Evolutionary conservation across 2,797 vertebrate species (phyloP).

Genomic region (Tamandua tetradactyla): DNA sequence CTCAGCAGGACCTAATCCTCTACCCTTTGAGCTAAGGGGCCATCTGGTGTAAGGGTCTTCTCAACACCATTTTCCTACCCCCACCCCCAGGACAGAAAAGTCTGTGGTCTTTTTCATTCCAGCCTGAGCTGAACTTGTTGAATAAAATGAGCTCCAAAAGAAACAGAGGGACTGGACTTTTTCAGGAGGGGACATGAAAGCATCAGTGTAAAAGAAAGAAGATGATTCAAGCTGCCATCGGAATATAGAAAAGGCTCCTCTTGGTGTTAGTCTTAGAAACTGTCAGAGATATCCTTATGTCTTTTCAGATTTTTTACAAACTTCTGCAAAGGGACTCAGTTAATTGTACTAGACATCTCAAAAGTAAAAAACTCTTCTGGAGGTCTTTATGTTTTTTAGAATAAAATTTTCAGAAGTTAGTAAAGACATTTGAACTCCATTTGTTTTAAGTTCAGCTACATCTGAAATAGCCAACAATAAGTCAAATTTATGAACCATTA

Average conservation of each 20-base stretch:
- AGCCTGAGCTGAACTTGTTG: not conserved
- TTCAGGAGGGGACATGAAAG: not conserved
- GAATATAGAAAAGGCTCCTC: not conserved
- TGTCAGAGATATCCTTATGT: not conserved
- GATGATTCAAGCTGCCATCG: not conserved
- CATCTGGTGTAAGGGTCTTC: slow-evolving; percentile 86
- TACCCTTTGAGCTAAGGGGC: slow-evolving; percentile 90
- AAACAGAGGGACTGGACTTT: not conserved
- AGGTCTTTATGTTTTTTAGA: not conserved
- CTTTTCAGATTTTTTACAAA: not conserved
- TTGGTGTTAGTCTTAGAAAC: not conserved
- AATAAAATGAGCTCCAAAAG: not conserved
- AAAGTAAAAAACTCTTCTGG: slow-evolving; percentile 4
- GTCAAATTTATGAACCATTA: not conserved
- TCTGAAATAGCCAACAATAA: slow-evolving; percentile 10
- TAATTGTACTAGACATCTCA: not conserved
- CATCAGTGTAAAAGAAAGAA: not conserved
- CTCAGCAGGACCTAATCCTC: slow-evolving; percentile 71
- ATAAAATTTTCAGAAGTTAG: not conserved
- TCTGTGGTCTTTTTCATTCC: not conserved
- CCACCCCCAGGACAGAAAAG: not conserved
- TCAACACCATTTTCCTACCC: not conserved
- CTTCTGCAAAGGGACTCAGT: not conserved
- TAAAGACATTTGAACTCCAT: not conserved
- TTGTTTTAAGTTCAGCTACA: slow-evolving; percentile 13